These are phyloP conservation scores for Onychorhynchus coronatus DNA, from an alignment of 2,113 vertebrate genomes.

Conservation along the genomic window DNA sequence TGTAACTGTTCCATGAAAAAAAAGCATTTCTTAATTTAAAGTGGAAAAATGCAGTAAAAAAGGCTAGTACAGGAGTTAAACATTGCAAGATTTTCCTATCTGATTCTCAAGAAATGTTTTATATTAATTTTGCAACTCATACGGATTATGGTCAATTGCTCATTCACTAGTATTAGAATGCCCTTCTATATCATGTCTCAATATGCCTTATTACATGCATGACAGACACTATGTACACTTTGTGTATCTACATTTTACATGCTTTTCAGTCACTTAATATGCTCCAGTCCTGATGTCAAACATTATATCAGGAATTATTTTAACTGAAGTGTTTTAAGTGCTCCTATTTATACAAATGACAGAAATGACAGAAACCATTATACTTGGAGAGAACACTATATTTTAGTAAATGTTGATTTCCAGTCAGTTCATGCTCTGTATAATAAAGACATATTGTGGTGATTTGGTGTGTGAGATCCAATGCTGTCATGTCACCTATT, in stretches of 20 bases:
- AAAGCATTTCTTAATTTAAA: neutral
- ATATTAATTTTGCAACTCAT: neutral
- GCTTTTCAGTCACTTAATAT: neutral
- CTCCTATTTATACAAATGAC: neutral
- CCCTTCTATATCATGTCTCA: neutral
- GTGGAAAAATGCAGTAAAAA: neutral
- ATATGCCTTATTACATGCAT: neutral
- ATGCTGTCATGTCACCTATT: neutral
- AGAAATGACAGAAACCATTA: conserved; percentile 1
- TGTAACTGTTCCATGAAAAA: neutral
- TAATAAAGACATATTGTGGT: neutral
- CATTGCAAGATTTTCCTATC: neutral
- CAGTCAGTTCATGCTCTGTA: neutral
- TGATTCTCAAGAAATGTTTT: neutral
- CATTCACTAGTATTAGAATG: neutral
- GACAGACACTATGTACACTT: neutral
- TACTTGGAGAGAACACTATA: neutral
- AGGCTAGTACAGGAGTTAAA: neutral
- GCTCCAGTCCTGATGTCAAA: neutral
- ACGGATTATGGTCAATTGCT: neutral
- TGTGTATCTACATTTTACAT: neutral
- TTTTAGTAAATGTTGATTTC: neutral
- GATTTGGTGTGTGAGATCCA: neutral
- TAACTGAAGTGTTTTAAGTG: neutral
- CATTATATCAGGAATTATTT: neutral